phyloP scores from a whole-genome alignment of 2,113 vertebrate species.

The Marmota monax region DNA sequence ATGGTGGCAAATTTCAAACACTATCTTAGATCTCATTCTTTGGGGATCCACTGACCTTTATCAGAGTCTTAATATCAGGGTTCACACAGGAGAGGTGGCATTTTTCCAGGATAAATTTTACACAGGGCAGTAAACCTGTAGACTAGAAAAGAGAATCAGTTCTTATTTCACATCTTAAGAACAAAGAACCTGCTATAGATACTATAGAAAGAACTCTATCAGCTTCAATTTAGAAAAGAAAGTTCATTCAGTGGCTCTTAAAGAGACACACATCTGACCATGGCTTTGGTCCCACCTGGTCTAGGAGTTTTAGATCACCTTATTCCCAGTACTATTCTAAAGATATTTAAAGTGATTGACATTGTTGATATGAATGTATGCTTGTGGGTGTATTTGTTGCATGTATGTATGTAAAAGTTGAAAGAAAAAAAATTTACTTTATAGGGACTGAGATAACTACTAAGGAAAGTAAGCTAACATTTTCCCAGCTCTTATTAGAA shows the following conservation, averaged over 20 bases:
- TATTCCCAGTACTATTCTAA: not conserved
- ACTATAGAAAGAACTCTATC: not conserved
- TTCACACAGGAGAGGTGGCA: no score
- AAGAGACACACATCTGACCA: not conserved
- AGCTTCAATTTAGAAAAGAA: not conserved
- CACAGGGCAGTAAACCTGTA: not conserved
- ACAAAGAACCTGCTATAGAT: not conserved
- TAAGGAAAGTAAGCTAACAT: not conserved
- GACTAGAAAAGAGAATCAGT: not conserved
- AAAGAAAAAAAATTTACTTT: constrained; percentile 20
- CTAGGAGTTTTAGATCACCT: not conserved
- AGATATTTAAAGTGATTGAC: not conserved
- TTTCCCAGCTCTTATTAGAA: not conserved
- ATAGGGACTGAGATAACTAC: not conserved
- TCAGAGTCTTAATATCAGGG: not conserved
- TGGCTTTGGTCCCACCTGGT: no score
- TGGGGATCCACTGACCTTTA: not conserved
- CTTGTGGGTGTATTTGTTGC: not conserved
- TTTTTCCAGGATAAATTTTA: not conserved
- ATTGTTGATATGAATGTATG: not conserved
- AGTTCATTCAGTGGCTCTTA: not conserved
- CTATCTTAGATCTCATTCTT: not conserved
- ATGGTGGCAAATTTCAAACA: not conserved
- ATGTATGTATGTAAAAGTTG: not conserved
- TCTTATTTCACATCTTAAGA: not conserved